These are phyloP conservation scores for Pangasianodon gigas DNA, from an alignment of 2,113 vertebrate species.

Conservation along the genomic window DNA sequence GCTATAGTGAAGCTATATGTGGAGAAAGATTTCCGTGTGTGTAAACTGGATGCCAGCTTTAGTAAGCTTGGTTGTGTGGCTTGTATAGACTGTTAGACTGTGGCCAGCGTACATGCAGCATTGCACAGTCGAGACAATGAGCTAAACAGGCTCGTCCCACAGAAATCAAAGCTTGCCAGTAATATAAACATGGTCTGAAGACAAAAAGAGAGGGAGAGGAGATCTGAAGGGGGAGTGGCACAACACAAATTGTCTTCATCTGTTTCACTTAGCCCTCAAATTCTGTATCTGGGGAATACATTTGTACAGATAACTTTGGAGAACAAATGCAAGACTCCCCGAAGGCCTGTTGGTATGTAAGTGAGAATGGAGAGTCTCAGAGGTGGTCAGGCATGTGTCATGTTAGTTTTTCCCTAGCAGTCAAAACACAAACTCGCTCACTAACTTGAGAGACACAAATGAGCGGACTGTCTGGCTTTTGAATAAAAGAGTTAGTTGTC, in stretches of 20 bases:
- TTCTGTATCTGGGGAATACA: conserved; percentile 54
- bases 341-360: conserved; percentile 7
- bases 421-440: conserved; percentile 41
- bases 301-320: conserved; percentile 47
- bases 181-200: conserved; percentile 56
- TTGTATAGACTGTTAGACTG: conserved; percentile 23
- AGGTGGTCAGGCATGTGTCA: conserved; percentile 36
- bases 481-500: conserved; percentile 35
- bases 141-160: conserved; percentile 44
- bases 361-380: conserved; percentile 31
- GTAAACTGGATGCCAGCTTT: background rate
- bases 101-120: conserved; percentile 29
- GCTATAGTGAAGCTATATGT: background rate
- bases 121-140: conserved; percentile 51
- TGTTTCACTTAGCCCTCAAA: conserved; percentile 51
- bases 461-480: conserved; percentile 35
- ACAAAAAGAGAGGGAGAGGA: conserved; percentile 31
- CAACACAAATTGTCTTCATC: conserved; percentile 58
- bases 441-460: conserved; percentile 17
- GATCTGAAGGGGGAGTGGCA: conserved; percentile 42
- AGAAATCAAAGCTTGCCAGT: conserved; percentile 56
- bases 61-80: conserved; percentile 5
- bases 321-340: conserved; percentile 36
- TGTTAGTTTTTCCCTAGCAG: conserved; percentile 39
- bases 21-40: background rate